These are phyloP conservation scores for Anolis apletophallus DNA, from an alignment of 2,797 vertebrate species.

Conservation along the genomic window DNA sequence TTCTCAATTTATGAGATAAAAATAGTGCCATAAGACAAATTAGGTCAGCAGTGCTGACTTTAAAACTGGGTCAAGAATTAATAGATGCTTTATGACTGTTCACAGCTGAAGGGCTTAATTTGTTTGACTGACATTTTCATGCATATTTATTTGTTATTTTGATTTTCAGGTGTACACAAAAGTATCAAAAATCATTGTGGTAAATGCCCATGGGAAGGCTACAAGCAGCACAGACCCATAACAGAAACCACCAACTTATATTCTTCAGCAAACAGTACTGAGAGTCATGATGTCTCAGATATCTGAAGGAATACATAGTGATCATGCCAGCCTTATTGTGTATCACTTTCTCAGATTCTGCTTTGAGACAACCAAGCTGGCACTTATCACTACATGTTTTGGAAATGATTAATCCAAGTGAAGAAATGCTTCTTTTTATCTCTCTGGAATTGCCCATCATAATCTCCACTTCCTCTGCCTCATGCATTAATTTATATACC, in stretches of 20 bases:
- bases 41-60: background rate
- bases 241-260: no score
- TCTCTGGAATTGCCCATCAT: no score
- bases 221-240: no score
- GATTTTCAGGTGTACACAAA: background rate
- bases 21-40: background rate
- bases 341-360: background rate
- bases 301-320: background rate
- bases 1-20: background rate
- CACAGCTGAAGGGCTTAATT: background rate
- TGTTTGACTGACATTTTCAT: background rate
- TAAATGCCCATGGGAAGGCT: background rate
- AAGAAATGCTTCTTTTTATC: background rate
- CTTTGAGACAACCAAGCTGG: background rate
- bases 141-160: background rate
- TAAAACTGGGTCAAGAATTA: slow-evolving; percentile 8
- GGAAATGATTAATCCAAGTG: background rate
- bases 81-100: background rate
- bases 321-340: background rate
- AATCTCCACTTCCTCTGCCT: no score
- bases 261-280: background rate
- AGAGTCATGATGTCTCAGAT: background rate
- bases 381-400: background rate
- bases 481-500: no score
- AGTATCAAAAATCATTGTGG: background rate